Conservation (phyloP, 2,888 invertebrate genomes). For the Sesia bembeciformis region DNA sequence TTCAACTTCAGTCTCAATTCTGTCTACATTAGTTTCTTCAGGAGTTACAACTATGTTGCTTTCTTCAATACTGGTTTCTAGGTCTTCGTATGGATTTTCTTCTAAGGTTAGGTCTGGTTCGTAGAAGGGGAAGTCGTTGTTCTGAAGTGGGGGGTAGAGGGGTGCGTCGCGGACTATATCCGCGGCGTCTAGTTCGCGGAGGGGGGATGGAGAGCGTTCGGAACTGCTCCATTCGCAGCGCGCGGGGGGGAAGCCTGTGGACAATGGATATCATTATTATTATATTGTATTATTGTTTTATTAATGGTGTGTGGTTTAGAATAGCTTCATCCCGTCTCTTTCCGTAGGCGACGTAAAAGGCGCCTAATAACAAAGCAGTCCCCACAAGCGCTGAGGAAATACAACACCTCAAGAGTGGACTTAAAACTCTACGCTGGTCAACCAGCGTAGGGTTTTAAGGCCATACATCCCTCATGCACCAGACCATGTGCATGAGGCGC, state of each 20-base stretch:
- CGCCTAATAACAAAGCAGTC: no score
- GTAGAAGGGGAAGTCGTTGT: conserved; percentile 9
- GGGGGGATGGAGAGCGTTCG: conserved; percentile 26
- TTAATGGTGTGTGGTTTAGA: no score
- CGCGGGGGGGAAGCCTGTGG: conserved; percentile 32
- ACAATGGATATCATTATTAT: no score
- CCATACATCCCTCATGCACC: no score
- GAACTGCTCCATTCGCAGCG: conserved; percentile 37
- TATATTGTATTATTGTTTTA: no score
- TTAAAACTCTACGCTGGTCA: no score
- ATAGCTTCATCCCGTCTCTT: no score
- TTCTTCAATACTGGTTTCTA: conserved; percentile 35
- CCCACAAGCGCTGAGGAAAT: no score
- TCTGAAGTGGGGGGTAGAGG: conserved; percentile 38
- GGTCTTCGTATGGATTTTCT: conserved; percentile 14
- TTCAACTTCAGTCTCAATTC: conserved; percentile 28
- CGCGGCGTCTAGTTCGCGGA: conserved; percentile 30
- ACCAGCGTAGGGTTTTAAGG: no score
- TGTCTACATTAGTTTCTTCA: conserved; percentile 14
- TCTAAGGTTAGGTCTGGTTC: conserved; percentile 4
- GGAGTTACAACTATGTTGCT: conserved; percentile 26
- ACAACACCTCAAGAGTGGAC: no score
- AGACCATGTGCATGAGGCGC: no score
- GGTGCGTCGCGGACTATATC: conserved; percentile 50
- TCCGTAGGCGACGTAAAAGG: no score